Evolutionary conservation across 2,888 invertebrate species (phyloP).

Genomic region (Chalcosyrphus nemorum): DNA sequence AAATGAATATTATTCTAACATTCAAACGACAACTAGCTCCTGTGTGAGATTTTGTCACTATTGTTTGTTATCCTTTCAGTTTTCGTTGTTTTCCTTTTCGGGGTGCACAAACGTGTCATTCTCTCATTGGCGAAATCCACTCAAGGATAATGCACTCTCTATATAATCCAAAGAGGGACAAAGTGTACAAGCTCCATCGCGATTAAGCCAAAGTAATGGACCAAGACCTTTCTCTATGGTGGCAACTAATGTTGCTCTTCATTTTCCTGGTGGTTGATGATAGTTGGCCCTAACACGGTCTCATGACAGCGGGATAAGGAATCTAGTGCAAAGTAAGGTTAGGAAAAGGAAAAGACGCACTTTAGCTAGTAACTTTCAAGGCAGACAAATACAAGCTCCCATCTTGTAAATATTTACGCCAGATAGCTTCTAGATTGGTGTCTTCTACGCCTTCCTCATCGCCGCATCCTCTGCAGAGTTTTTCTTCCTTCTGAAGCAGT

Average conservation of each 20-base stretch:
- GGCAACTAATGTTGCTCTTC: conserved; percentile 18
- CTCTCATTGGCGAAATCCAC: conserved; percentile 54
- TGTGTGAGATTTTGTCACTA: conserved; percentile 9
- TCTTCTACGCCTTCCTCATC: too few relatives aligned
- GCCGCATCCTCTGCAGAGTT: too few relatives aligned
- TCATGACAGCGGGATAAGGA: conserved; percentile 33
- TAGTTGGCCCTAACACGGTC: conserved; percentile 16
- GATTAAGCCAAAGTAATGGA: conserved; percentile 22
- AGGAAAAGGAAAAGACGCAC: too few relatives aligned
- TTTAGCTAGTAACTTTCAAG: too few relatives aligned
- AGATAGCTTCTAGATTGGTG: too few relatives aligned
- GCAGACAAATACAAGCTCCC: too few relatives aligned
- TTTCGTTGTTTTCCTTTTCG: neutral
- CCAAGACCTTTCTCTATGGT: neutral
- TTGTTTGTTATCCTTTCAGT: conserved; percentile 28
- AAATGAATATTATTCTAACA: neutral
- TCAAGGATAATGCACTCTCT: conserved; percentile 42
- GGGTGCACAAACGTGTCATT: neutral
- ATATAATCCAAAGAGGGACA: conserved; percentile 21
- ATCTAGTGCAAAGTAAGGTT: conserved; percentile 3
- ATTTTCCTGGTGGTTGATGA: neutral
- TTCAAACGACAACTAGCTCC: neutral
- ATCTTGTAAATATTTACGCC: too few relatives aligned
- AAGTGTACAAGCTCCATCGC: conserved; percentile 10
- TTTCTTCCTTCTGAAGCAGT: too few relatives aligned